Evolutionary conservation across 1,140 invertebrate species (phyloP).

Genomic region (Pseudomyrmex concolor): DNA sequence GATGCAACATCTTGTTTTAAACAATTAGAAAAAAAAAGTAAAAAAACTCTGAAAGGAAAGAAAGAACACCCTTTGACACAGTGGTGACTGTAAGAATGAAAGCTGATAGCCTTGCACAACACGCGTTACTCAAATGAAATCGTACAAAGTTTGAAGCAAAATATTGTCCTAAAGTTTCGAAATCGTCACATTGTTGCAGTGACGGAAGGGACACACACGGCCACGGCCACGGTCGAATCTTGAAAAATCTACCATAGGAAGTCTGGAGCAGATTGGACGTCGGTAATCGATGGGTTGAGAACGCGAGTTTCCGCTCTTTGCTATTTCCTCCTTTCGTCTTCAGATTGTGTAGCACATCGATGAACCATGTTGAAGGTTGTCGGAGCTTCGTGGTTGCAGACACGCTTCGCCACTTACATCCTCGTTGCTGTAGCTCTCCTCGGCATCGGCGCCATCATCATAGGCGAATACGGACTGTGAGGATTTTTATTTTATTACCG

Average conservation of each 20-base stretch:
- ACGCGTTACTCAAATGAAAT: neutral
- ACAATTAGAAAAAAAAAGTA: too few relatives aligned
- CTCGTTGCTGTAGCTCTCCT: slow-evolving; percentile 88
- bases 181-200: slow-evolving; percentile 55
- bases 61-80: too few relatives aligned
- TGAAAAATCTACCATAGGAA: slow-evolving; percentile 60
- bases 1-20: neutral
- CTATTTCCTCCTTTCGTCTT: slow-evolving; percentile 67
- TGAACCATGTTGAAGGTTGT: slow-evolving; percentile 90
- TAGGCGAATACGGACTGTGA: slow-evolving; percentile 88
- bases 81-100: too few relatives aligned
- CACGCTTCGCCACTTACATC: slow-evolving; percentile 90
- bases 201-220: slow-evolving; percentile 45
- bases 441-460: slow-evolving; percentile 88
- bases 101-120: neutral
- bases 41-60: too few relatives aligned
- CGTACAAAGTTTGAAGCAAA: neutral
- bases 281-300: slow-evolving; percentile 85
- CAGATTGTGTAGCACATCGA: slow-evolving; percentile 80
- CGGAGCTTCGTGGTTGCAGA: slow-evolving; percentile 91
- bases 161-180: too few relatives aligned
- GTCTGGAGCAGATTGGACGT: slow-evolving; percentile 68
- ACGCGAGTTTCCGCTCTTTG: slow-evolving; percentile 74
- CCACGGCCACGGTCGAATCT: slow-evolving; percentile 44
- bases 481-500: neutral